A percentile compares a stretch with the other conserved stretches of the same genome.
These are phyloP conservation scores for Chelonus insularis DNA, from an alignment of 1,140 invertebrate species.

Conservation along the genomic window DNA sequence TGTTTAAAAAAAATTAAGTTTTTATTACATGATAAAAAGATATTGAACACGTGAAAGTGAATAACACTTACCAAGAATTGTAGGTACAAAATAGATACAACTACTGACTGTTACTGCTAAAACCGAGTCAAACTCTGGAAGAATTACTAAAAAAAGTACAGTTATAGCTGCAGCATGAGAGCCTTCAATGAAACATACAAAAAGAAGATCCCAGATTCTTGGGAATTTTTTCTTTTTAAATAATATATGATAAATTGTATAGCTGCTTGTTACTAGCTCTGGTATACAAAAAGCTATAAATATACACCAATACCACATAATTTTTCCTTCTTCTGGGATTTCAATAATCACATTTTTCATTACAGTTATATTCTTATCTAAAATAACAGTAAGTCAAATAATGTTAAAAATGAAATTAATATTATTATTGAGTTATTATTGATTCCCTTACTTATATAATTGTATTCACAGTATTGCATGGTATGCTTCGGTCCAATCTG, in stretches of 20 bases:
- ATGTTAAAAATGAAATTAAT: too few relatives aligned
- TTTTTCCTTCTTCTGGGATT: conserved; percentile 72
- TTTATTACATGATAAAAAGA: too few relatives aligned
- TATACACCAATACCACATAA: conserved; percentile 90
- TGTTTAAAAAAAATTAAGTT: too few relatives aligned
- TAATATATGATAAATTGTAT: conserved; percentile 77
- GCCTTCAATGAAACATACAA: conserved; percentile 76
- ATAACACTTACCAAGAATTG: conserved; percentile 64
- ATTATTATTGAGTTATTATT: too few relatives aligned
- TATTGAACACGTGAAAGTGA: too few relatives aligned
- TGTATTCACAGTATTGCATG: conserved; percentile 76
- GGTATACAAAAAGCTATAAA: conserved; percentile 80
- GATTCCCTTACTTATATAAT: too few relatives aligned
- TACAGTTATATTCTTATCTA: background rate
- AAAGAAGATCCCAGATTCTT: conserved; percentile 59
- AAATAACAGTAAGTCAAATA: too few relatives aligned
- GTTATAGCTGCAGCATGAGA: conserved; percentile 80
- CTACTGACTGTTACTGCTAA: conserved; percentile 88
- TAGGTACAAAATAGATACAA: conserved; percentile 84
- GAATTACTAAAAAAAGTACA: conserved; percentile 78
- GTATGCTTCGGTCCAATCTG: conserved; percentile 73
- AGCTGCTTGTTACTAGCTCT: conserved; percentile 78
- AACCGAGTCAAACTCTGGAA: conserved; percentile 87
- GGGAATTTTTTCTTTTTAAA: conserved; percentile 75
- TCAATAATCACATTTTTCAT: conserved; percentile 54